These are phyloP conservation scores for Chelmon rostratus DNA, from an alignment of 2,797 vertebrate genomes.

Conservation along the genomic window DNA sequence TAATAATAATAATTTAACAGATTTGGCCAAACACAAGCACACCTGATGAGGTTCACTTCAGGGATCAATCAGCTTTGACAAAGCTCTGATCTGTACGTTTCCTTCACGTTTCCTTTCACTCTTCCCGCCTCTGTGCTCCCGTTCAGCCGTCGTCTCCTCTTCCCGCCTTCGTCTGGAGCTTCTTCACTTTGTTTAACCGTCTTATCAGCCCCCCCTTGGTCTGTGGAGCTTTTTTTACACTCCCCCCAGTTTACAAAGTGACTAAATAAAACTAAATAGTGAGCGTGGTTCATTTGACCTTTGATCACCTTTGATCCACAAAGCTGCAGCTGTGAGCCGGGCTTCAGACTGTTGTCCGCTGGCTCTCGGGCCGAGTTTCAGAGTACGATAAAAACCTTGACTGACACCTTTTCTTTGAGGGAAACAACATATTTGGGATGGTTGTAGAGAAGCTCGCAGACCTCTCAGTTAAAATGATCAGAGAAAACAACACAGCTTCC, in stretches of 20 bases:
- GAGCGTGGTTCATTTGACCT: not conserved
- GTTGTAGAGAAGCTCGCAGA: slow-evolving; percentile 14
- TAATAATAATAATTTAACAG: too few relatives aligned
- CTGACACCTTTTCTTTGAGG: not conserved
- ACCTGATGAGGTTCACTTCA: not conserved
- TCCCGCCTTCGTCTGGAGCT: not conserved
- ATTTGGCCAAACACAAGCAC: slow-evolving; percentile 18
- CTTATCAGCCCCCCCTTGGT: too few relatives aligned
- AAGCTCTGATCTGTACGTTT: not conserved
- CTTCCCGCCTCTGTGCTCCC: too few relatives aligned
- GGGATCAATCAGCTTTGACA: not conserved
- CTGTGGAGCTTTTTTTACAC: not conserved
- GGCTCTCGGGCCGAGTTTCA: slow-evolving; percentile 19
- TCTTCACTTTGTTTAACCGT: not conserved
- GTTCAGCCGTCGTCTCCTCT: not conserved
- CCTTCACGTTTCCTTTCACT: not conserved
- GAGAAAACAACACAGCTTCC: slow-evolving; percentile 21
- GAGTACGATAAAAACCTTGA: slow-evolving; percentile 7
- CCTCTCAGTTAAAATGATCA: not conserved
- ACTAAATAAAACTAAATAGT: not conserved
- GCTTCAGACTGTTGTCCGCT: slow-evolving; percentile 14
- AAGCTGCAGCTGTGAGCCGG: not conserved
- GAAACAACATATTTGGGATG: slow-evolving; percentile 7
- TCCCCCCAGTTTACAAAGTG: too few relatives aligned
- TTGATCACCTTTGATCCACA: slow-evolving; percentile 4